Evolutionary conservation across 2,888 invertebrate species (phyloP).

Genomic region (Hipparchia semele): DNA sequence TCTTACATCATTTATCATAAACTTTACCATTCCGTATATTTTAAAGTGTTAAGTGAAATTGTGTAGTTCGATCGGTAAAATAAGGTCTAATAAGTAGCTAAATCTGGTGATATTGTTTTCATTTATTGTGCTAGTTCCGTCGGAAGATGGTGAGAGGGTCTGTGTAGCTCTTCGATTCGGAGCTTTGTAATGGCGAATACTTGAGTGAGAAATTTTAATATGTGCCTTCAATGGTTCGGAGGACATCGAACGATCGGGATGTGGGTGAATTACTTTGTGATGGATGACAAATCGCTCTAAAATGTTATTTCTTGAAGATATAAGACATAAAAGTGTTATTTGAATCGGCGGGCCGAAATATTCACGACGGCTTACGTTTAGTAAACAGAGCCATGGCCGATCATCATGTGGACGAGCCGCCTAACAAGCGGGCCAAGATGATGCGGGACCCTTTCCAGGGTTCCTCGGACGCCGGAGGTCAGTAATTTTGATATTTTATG

Average conservation of each 20-base stretch:
- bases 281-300: constrained; percentile 81
- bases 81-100: constrained; percentile 77
- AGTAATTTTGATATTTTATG: constrained; percentile 75
- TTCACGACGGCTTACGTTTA: constrained; percentile 86
- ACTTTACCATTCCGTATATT: constrained; percentile 83
- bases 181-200: constrained; percentile 92
- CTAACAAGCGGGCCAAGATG: constrained; percentile 97
- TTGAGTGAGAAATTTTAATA: constrained; percentile 87
- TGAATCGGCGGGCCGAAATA: constrained; percentile 84
- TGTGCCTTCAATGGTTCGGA: constrained; percentile 90
- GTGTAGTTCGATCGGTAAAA: constrained; percentile 73
- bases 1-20: constrained; percentile 83
- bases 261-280: constrained; percentile 84
- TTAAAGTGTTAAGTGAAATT: constrained; percentile 83
- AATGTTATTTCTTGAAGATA: constrained; percentile 81
- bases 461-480: constrained; percentile 91
- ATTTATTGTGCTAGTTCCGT: constrained; percentile 88
- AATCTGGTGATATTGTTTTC: constrained; percentile 85
- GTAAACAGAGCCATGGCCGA: constrained; percentile 95
- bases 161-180: constrained; percentile 87
- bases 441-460: constrained; percentile 92
- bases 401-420: constrained; percentile 97
- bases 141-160: constrained; percentile 90
- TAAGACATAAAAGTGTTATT: constrained; percentile 81
- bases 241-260: constrained; percentile 87